A percentile compares a stretch with the other conserved stretches of the same genome.
These are phyloP conservation scores for Fistularia commersonii DNA, from an alignment of 2,797 vertebrate genomes.

Conservation along the genomic window DNA sequence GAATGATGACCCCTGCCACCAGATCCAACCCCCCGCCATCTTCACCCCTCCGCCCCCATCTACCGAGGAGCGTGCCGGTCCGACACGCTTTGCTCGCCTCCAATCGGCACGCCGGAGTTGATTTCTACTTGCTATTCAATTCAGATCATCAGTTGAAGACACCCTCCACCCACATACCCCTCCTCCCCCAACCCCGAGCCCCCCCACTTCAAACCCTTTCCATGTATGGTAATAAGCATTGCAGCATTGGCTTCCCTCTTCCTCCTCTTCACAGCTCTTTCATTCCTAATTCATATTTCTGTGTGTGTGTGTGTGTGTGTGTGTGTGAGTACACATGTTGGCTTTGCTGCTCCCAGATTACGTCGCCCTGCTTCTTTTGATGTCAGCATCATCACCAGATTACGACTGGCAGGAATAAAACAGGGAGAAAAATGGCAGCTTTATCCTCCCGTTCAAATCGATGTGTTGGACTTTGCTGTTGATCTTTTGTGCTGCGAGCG, in stretches of 20 bases:
- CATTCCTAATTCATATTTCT: constrained; percentile 38
- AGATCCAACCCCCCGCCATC: too few relatives aligned
- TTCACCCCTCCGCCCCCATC: too few relatives aligned
- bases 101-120: constrained; percentile 50
- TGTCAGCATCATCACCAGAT: constrained; percentile 16
- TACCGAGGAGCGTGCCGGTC: too few relatives aligned
- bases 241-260: constrained; percentile 53
- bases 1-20: too few relatives aligned
- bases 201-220: too few relatives aligned
- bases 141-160: constrained; percentile 42
- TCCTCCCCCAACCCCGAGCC: background rate
- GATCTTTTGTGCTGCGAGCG: constrained; percentile 9
- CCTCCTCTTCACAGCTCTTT: constrained; percentile 39
- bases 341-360: constrained; percentile 20
- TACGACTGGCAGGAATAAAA: constrained; percentile 4
- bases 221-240: constrained; percentile 59
- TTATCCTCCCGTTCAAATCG: too few relatives aligned
- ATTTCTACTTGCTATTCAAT: constrained; percentile 57
- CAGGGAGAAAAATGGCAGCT: constrained; percentile 9
- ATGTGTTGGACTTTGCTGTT: constrained; percentile 22
- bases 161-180: constrained; percentile 14
- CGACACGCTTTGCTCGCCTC: constrained; percentile 29
- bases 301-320: constrained; percentile 61
- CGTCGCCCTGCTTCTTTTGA: constrained; percentile 5
- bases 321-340: constrained; percentile 15